Percentiles rank a stretch among this genome's conserved stretches.
These are phyloP conservation scores for Himalopsyche japonica DNA, from an alignment of 2,888 invertebrate genomes.

Conservation along the genomic window DNA sequence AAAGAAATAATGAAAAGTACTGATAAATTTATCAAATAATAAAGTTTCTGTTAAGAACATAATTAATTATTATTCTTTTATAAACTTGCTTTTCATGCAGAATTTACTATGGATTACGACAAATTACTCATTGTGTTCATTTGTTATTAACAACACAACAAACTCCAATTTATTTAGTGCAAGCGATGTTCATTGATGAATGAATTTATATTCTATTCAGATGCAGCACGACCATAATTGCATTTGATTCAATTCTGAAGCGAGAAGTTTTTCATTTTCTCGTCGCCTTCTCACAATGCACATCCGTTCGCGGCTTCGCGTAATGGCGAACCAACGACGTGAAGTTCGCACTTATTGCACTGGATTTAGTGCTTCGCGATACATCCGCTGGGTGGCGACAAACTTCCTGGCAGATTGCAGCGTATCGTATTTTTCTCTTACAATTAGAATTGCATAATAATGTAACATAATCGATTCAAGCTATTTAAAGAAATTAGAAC, in stretches of 20 bases:
- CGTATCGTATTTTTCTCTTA: background rate
- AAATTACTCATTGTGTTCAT: too few relatives aligned
- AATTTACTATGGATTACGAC: too few relatives aligned
- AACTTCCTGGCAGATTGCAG: background rate
- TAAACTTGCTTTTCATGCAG: too few relatives aligned
- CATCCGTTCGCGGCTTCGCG: background rate
- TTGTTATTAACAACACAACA: too few relatives aligned
- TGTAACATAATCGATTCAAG: too few relatives aligned
- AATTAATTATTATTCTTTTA: too few relatives aligned
- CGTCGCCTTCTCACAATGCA: background rate
- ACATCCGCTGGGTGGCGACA: background rate
- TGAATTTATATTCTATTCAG: background rate
- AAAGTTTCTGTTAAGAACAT: too few relatives aligned
- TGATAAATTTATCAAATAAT: too few relatives aligned
- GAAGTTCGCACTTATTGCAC: background rate
- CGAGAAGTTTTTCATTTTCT: background rate
- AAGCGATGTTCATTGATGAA: too few relatives aligned
- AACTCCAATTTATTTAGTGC: too few relatives aligned
- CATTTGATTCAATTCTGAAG: background rate
- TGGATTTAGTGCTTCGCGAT: background rate
- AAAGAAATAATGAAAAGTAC: too few relatives aligned
- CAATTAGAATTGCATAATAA: background rate
- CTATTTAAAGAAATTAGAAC: too few relatives aligned
- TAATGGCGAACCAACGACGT: background rate
- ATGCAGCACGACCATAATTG: background rate